Conservation (phyloP, 2,797 vertebrate genomes). For the Platalea minor region DNA sequence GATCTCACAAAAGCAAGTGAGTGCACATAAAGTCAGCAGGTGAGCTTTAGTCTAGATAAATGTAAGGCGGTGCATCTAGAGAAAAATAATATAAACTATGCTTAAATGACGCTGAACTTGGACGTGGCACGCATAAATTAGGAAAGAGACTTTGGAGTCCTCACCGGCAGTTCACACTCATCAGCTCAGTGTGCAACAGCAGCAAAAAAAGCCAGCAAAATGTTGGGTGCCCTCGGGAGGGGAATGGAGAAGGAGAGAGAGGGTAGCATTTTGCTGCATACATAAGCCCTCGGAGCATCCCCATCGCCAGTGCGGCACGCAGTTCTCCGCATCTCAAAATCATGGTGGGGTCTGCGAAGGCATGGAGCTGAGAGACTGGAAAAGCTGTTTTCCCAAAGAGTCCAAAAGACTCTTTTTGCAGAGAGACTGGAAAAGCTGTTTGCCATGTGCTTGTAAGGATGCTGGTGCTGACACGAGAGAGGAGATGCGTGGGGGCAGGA, state of each 20-base stretch:
- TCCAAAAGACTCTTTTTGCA: no score
- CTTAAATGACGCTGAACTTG: background rate
- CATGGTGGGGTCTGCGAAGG: background rate
- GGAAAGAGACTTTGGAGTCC: background rate
- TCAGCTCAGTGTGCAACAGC: background rate
- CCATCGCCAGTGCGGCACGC: rapidly evolving
- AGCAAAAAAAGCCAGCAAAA: background rate
- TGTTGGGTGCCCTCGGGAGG: background rate
- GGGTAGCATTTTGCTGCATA: background rate
- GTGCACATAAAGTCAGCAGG: background rate
- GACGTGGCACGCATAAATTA: background rate
- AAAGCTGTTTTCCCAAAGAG: background rate
- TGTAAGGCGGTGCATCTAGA: background rate
- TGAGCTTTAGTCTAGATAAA: background rate
- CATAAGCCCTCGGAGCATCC: background rate
- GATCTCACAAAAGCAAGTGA: background rate
- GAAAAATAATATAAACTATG: background rate
- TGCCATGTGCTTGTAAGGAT: background rate
- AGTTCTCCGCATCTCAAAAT: background rate
- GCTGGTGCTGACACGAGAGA: background rate
- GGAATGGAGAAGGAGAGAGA: background rate
- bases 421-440: background rate
- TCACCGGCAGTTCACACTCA: background rate
- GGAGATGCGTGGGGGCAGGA: background rate
- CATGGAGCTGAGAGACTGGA: background rate